Conservation (phyloP, 1,140 invertebrate genomes). For the Drosophila willistoni region DNA sequence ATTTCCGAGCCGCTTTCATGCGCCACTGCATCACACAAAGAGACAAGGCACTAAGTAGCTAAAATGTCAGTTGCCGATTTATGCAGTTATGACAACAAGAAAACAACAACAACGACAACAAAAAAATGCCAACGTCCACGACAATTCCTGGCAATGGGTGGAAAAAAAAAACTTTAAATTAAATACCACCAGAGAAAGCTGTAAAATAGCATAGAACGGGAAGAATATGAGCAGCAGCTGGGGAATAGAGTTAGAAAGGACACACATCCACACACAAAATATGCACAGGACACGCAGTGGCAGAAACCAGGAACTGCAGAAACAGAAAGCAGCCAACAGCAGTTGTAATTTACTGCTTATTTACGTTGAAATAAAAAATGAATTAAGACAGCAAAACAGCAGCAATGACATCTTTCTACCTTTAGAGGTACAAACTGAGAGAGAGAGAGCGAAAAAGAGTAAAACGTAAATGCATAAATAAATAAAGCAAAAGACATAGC, state of each 20-base stretch:
- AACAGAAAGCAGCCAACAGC: conserved; percentile 41
- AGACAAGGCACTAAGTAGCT: conserved; percentile 42
- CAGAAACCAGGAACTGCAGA: conserved; percentile 26
- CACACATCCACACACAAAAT: conserved; percentile 43
- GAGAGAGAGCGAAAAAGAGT: background rate
- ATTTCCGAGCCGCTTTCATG: conserved; percentile 61
- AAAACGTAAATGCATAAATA: conserved; percentile 63
- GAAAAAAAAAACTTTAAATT: conserved; percentile 46
- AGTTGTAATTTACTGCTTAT: conserved; percentile 78
- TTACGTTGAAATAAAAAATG: conserved; percentile 78
- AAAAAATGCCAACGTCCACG: background rate
- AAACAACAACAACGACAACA: background rate
- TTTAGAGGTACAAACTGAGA: background rate
- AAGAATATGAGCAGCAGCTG: conserved; percentile 31
- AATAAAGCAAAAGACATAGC: conserved; percentile 43
- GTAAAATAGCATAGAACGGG: conserved; percentile 11
- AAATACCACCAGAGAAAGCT: conserved; percentile 38
- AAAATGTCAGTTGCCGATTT: conserved; percentile 64
- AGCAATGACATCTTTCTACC: conserved; percentile 40
- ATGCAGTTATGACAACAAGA: conserved; percentile 58
- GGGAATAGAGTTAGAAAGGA: conserved; percentile 44
- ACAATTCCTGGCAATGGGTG: conserved; percentile 15
- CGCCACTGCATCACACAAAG: conserved; percentile 34
- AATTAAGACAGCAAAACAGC: conserved; percentile 70
- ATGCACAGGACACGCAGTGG: conserved; percentile 44